Conservation (phyloP, 2,888 invertebrate genomes). For the Agonum fuliginosum region DNA sequence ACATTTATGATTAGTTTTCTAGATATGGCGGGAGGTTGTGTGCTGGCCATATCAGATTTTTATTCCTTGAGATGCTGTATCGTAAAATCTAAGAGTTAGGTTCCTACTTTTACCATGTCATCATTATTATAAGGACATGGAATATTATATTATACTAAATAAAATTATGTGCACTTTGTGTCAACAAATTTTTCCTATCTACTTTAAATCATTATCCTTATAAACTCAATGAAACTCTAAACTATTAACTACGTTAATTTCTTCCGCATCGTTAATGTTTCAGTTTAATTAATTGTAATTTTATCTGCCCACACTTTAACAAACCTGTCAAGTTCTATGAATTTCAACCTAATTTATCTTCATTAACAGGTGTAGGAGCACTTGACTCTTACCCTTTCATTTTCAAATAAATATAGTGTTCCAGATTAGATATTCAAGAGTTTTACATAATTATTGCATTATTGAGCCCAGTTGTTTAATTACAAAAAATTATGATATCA, state of each 20-base stretch:
- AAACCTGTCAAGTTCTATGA: neutral
- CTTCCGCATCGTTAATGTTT: neutral
- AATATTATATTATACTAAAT: too few relatives aligned
- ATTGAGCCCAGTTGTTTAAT: neutral
- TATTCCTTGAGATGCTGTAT: too few relatives aligned
- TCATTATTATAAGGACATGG: too few relatives aligned
- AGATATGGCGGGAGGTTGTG: too few relatives aligned
- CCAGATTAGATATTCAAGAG: neutral
- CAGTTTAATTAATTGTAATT: neutral
- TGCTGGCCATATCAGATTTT: too few relatives aligned
- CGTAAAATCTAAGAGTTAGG: too few relatives aligned
- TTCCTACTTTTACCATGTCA: too few relatives aligned
- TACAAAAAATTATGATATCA: neutral
- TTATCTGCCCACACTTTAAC: neutral
- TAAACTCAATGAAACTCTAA: too few relatives aligned
- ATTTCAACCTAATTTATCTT: neutral
- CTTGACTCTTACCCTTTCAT: neutral
- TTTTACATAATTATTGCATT: neutral
- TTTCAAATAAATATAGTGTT: neutral
- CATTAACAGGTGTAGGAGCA: neutral
- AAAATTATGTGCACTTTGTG: too few relatives aligned
- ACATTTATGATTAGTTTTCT: too few relatives aligned
- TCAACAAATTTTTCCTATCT: too few relatives aligned
- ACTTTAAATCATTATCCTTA: too few relatives aligned
- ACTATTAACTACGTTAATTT: neutral